These are phyloP conservation scores for Ectemnius continuus DNA, from an alignment of 2,888 invertebrate species.

Conservation along the genomic window DNA sequence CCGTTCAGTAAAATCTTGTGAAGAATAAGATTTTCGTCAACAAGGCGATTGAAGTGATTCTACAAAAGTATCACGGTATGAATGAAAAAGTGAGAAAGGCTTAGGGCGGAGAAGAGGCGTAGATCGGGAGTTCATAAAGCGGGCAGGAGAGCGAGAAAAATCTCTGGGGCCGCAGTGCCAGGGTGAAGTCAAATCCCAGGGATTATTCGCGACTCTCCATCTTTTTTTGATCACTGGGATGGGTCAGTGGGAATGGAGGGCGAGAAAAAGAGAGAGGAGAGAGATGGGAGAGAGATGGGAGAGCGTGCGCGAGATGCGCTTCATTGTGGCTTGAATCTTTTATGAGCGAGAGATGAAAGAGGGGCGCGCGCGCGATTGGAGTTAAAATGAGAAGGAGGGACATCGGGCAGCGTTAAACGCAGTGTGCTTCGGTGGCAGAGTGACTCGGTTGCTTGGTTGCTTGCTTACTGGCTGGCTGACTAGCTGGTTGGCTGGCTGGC, in stretches of 20 bases:
- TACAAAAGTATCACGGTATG: no score
- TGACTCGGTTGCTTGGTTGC: no score
- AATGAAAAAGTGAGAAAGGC: no score
- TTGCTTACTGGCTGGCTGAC: neutral
- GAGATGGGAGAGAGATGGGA: no score
- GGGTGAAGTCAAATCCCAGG: slow-evolving; percentile 25
- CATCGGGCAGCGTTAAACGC: slow-evolving; percentile 10
- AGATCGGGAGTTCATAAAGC: neutral
- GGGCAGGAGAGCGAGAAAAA: slow-evolving; percentile 20
- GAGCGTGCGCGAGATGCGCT: slow-evolving; percentile 4
- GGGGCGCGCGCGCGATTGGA: slow-evolving; percentile 30
- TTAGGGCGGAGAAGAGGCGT: no score
- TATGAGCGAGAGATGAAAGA: slow-evolving; percentile 39
- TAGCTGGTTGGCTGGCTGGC: slow-evolving; percentile 14
- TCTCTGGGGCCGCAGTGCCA: slow-evolving; percentile 39
- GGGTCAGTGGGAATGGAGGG: no score
- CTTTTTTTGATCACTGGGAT: slow-evolving; percentile 20
- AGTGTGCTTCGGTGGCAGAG: slow-evolving; percentile 2
- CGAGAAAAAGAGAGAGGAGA: no score
- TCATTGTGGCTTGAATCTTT: slow-evolving; percentile 49
- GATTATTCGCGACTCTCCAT: slow-evolving; percentile 28
- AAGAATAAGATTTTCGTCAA: no score
- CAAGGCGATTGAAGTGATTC: no score
- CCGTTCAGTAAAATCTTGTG: no score
- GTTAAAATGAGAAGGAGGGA: neutral